These are phyloP conservation scores for Desoria tigrina DNA, from an alignment of 2,888 invertebrate genomes.

Conservation along the genomic window DNA sequence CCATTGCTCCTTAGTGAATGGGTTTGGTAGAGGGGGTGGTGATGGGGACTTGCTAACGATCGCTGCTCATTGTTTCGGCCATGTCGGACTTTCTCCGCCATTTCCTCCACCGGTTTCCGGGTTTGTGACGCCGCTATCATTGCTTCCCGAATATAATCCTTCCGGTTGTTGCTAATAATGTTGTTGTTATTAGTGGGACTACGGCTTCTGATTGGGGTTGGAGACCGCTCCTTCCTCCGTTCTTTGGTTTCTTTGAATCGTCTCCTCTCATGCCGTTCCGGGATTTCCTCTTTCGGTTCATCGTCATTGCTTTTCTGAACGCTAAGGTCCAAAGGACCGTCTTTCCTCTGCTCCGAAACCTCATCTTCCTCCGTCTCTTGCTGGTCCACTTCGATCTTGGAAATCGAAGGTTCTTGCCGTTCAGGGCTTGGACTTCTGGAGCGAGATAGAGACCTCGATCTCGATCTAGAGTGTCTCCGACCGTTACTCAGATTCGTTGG, in stretches of 20 bases:
- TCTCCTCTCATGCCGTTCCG: background rate
- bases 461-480: conserved; percentile 17
- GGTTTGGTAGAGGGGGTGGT: conserved; percentile 30
- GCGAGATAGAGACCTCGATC: conserved; percentile 30
- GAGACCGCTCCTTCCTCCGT: conserved; percentile 26
- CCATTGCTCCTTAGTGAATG: conserved; percentile 22
- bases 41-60: conserved; percentile 28
- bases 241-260: conserved; percentile 9
- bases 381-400: conserved; percentile 12
- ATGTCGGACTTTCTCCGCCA: background rate
- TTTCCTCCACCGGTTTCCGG: background rate
- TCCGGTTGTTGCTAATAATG: background rate
- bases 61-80: background rate
- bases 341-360: conserved; percentile 33
- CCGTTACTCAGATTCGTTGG: conserved; percentile 38
- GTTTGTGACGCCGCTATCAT: background rate
- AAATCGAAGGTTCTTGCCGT: background rate
- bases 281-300: conserved; percentile 11
- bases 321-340: conserved; percentile 45
- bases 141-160: background rate
- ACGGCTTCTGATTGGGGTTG: conserved; percentile 30
- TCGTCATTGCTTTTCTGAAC: conserved; percentile 35
- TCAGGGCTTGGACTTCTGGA: conserved; percentile 27
- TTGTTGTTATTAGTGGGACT: conserved; percentile 20
- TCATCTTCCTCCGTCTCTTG: conserved; percentile 52